Evolutionary conservation across 2,888 invertebrate species (phyloP), one percentile per base, ranked within the genome.

Genomic region (Crossocerus cetratus): DNA sequence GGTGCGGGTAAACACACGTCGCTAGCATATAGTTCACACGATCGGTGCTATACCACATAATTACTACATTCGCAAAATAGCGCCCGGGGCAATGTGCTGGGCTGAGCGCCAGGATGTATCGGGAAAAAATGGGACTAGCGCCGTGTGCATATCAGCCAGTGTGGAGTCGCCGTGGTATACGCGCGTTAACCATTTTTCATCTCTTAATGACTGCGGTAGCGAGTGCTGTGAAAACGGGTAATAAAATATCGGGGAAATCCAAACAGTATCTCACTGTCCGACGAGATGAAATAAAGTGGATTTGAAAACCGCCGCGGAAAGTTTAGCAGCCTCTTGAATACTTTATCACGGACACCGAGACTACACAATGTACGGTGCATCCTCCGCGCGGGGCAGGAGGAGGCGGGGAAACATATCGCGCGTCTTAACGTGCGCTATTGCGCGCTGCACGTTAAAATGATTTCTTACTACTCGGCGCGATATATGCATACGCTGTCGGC

Each of bases 231-330:
- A 16, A 16, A 14, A 49, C 11, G 14, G 16, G 16, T 49, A 49
- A 44, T 21, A 54, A 69, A 63, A 56, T 49, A 56, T 42, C 65
- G 49, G 61, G 57, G 67, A 22, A 60, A 54, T 62, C 32, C 49
- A 20, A 43, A 21, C 45, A 59, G 57, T 60, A 59, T 62, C 59
- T 65, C 67, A 60, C 58, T 53, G 62, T 56, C 69, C 56, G 65
- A 61, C 72, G 68, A 65, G 69, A 66, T 49, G 59, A 65, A 65
- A 72, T 72, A 69, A 76, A 75, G 70, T 67, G 64, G 70, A 70
- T 75, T 70, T 61, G 60, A 70, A 70, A 69, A 71, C 64, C 67
- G 66, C 64, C 32, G 57, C 66, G 67, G 53, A 74, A 75, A 76
- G 70, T 75, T 76, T 54, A 65, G 22, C 75, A 60, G 56, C 44